Evolutionary conservation across 1,140 invertebrate species (phyloP), one percentile per base, ranked within the genome.

Genomic region (Ips typographus): DNA sequence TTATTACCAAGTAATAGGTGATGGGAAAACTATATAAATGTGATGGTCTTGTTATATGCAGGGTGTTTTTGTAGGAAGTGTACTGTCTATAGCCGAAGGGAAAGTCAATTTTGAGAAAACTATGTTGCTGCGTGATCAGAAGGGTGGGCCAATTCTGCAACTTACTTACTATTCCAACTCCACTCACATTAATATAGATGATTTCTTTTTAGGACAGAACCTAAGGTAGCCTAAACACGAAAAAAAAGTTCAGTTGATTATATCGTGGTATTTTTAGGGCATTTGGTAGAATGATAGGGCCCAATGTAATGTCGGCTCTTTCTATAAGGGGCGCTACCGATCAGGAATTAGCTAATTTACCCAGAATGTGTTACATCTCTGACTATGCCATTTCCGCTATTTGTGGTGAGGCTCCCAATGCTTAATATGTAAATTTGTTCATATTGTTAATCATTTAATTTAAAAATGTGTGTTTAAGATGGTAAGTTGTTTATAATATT

Each of bases 1-100:
- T 56, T 74, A 71, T 51, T 77, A 70, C 43, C 71, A 75, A 72
- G 70, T 77, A n/a, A 72, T 76, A 39, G 73, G 75, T 75, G 72
- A 74, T 66, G 42, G 37, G n/a, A 22, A 0, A 22, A 22, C 22
- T 22, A 22, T 22, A 22, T 22, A 22, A 22, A 22, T 22, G 5
- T 40, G 22, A 44, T 39, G 22, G 3, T 2, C 1, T 62, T 38
- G 43, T 47, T 36, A n/a, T 62, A 2, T 49, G n/a, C 36, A 62
- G 7, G 38, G 38, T 39, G 38, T 8, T 64, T 44, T 47, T 22
- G 2, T 49, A 77, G 76, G 72, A 43, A 51, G 72, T 22, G 61
- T 77, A 43, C 57, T 76, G n/a, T 72, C 75, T 1, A 63, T 77
- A 22, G 53, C 73, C 38, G 71, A 72, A 62, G 76, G 76, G 36